Base-by-base conservation (phyloP, 1,140 invertebrate genomes). In the Odontomachus brunneus region DNA sequence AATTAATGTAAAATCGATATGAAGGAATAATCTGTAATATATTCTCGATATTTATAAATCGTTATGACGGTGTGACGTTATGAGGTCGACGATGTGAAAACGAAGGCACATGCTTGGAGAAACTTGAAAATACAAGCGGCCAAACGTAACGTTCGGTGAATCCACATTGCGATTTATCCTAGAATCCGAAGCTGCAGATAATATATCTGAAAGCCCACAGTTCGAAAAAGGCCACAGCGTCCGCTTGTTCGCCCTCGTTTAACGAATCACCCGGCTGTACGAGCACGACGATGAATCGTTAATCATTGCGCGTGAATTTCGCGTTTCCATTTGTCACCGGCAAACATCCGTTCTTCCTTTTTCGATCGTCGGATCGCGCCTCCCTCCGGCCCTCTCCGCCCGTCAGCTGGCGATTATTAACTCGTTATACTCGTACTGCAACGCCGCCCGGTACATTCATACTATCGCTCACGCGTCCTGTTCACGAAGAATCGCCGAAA, bases 371-470 rank as follows among this genome's bases (percentile, higher is more conserved):
- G 38, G 24, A 51, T 17, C 19, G 26, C 48, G 26, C 22, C 44
- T 51, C 26, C n/a, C n/a, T 12, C 60, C 48, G 38, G n/a, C n/a
- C n/a, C n/a, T 24, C 29, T 2, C 3, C 65, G 17, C 51, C 65
- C 75, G 65, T 80, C 75, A 80, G 75, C 75, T 80, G 65, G 75
- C 75, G 75, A 80, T 80, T 80, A 80, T 80, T 80, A 80, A 80
- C 75, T 80, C 75, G 75, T 80, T 80, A 80, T 80, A 44, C 38
- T 80, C 75, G 75, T 71, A 12, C 75, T 71, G 63, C 63, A 78
- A 29, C 44, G 75, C 53, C 63, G 49, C 63, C 53, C 29, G 51
- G 65, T 80, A 80, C 38, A 80, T 80, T 80, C 65, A 59, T 80
- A 69, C 74, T 24, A 55, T 14, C 38, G 63, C 29, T 69, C 26